Base-by-base conservation (phyloP, 2,113 vertebrate species). In the Strix uralensis region DNA sequence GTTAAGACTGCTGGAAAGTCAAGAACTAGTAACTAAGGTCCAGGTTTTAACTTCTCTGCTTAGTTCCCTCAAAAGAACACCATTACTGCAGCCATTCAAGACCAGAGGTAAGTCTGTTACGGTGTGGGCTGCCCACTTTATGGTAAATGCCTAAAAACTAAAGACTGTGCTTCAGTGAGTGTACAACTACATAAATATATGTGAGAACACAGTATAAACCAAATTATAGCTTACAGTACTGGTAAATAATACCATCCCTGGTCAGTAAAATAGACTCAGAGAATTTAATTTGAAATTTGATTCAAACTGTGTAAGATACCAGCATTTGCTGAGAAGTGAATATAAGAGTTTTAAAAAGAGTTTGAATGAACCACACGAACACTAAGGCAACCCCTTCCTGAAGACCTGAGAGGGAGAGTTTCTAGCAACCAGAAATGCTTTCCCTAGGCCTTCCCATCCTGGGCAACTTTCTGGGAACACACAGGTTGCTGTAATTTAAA, bases 41-140 rank as follows among this genome's bases (percentile, higher is more conserved):
- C n/a, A n/a, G n/a, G n/a, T n/a, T n/a, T n/a, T n/a, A n/a, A n/a
- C n/a, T n/a, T n/a, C n/a, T n/a, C n/a, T n/a, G n/a, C n/a, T 40
- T 9, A 44, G 13, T 13, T 54, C 21, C 71, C 30, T 30, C 30
- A 26, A 61, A 63, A 25, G 15, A 34, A 5, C 7, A 23, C 8
- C 4, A 1, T 14, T 16, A 13, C 3, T 36, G 29, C 36, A 82
- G 44, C 42, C 18, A 29, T 5, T 26, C 23, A 42, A 61, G 47
- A 10, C 51, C 47, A 70, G 40, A 57, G 27, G 5, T 2, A 62
- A 62, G 19, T 25, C 29, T 69, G 18, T 34, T 63, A 44, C 7
- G 26, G 20, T 19, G 46, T 1, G 11, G 38, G 19, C 9, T 1
- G 2, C 8, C 21, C 25, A 12, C n/a, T 70, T n/a, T n/a, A 34